Evolutionary conservation across 2,888 invertebrate species (phyloP).

Genomic region (Zhuqinia jingwanae): DNA sequence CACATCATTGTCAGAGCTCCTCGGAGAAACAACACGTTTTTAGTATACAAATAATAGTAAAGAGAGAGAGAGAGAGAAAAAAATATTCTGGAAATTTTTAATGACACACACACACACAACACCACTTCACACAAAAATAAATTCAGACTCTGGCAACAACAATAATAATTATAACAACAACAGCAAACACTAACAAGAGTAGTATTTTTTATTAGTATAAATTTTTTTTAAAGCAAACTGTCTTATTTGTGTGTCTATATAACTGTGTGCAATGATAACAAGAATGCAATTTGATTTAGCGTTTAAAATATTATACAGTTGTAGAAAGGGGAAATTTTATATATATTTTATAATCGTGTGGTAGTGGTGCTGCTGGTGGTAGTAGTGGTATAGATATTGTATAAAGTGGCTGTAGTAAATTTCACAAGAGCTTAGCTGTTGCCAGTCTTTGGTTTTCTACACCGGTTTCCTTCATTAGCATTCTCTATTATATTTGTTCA

Average conservation of each 20-base stretch:
- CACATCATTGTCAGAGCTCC: not conserved
- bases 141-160: not conserved
- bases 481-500: constrained; percentile 58
- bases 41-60: constrained; percentile 4
- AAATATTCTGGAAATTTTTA: constrained; percentile 28
- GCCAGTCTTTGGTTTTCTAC: constrained; percentile 56
- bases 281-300: constrained; percentile 29
- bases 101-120: not conserved
- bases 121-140: not conserved
- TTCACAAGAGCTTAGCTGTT: constrained; percentile 57
- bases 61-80: too few species aligned
- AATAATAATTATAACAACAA: too few species aligned
- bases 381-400: not conserved
- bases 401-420: constrained; percentile 7
- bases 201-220: not conserved
- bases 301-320: not conserved
- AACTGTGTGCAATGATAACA: constrained; percentile 23
- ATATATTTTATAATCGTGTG: not conserved
- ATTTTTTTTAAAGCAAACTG: not conserved
- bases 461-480: constrained; percentile 69
- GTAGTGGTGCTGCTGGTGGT: not conserved
- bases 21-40: not conserved
- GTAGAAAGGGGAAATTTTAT: not conserved
- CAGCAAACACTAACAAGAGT: not conserved
- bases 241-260: constrained; percentile 15